Conservation (phyloP, 2,797 vertebrate genomes). For the Acanthornis magna region DNA sequence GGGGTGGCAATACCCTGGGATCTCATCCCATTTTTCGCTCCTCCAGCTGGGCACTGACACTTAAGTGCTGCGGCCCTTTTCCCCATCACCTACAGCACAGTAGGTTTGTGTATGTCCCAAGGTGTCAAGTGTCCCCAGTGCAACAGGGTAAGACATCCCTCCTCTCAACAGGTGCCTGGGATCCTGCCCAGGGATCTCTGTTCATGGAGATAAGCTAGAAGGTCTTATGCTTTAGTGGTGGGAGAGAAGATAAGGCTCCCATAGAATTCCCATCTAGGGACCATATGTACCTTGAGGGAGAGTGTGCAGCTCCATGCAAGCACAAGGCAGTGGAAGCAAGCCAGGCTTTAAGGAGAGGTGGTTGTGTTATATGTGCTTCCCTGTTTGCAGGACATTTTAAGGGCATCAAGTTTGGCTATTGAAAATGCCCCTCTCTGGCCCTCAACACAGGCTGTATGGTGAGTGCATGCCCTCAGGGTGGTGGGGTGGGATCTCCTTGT, state of each 20-base stretch:
- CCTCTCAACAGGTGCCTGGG: neutral
- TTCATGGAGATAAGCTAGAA: neutral
- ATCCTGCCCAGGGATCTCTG: neutral
- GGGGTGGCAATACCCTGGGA: neutral
- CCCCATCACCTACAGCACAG: neutral
- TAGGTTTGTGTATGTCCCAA: neutral
- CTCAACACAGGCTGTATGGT: neutral
- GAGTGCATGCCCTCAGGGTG: accelerated
- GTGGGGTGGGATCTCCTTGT: neutral
- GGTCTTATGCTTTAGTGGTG: neutral
- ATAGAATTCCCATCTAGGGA: neutral
- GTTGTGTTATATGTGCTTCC: neutral
- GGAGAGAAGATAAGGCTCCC: neutral
- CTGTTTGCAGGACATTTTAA: neutral
- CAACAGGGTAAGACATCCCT: neutral
- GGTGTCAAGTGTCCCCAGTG: neutral
- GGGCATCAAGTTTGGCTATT: neutral
- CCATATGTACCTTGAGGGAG: neutral
- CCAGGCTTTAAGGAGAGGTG: neutral
- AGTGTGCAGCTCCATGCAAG: neutral
- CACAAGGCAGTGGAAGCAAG: accelerated
- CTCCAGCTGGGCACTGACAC: neutral
- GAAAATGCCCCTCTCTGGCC: neutral
- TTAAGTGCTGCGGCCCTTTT: neutral
- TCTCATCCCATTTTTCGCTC: neutral